Conservation (phyloP, 1,140 invertebrate species). For the Drosophila sulfurigaster region DNA sequence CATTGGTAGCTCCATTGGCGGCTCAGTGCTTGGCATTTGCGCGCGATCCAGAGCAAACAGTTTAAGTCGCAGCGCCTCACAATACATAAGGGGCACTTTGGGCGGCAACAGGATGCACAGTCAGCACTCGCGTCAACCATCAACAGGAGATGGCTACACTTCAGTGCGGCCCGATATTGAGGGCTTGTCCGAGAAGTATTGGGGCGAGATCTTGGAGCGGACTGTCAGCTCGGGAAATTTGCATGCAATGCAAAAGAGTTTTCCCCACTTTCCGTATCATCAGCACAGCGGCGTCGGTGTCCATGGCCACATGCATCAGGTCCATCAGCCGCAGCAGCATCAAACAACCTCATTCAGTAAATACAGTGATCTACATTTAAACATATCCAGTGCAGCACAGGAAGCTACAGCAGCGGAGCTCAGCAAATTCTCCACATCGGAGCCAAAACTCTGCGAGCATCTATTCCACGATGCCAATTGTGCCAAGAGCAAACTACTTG, state of each 20-base stretch:
- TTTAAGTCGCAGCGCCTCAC: slow-evolving; percentile 77
- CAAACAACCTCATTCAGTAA: slow-evolving; percentile 83
- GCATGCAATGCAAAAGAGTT: slow-evolving; percentile 87
- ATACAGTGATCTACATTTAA: slow-evolving; percentile 79
- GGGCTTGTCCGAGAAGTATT: slow-evolving; percentile 90
- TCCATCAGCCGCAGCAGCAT: slow-evolving; percentile 67
- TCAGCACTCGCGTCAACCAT: slow-evolving; percentile 49
- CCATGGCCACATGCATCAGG: slow-evolving; percentile 54
- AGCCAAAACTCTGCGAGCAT: slow-evolving; percentile 83
- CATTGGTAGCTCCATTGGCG: slow-evolving; percentile 68
- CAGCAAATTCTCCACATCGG: slow-evolving; percentile 83
- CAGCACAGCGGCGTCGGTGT: slow-evolving; percentile 54
- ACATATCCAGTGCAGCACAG: slow-evolving; percentile 53
- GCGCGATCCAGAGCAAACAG: slow-evolving; percentile 76
- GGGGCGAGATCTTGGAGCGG: slow-evolving; percentile 90
- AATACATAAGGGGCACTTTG: slow-evolving; percentile 70
- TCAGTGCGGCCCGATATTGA: slow-evolving; percentile 87
- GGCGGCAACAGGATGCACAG: slow-evolving; percentile 40
- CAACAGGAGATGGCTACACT: slow-evolving; percentile 51
- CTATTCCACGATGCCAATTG: slow-evolving; percentile 81
- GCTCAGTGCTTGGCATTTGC: slow-evolving; percentile 78
- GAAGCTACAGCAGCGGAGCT: slow-evolving; percentile 64
- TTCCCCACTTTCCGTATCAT: slow-evolving; percentile 75
- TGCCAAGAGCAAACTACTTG: slow-evolving; percentile 75
- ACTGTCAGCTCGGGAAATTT: slow-evolving; percentile 89